phyloP scores from a whole-genome alignment of 2,797 vertebrate genomes.

The Brachyalestes nurse region DNA sequence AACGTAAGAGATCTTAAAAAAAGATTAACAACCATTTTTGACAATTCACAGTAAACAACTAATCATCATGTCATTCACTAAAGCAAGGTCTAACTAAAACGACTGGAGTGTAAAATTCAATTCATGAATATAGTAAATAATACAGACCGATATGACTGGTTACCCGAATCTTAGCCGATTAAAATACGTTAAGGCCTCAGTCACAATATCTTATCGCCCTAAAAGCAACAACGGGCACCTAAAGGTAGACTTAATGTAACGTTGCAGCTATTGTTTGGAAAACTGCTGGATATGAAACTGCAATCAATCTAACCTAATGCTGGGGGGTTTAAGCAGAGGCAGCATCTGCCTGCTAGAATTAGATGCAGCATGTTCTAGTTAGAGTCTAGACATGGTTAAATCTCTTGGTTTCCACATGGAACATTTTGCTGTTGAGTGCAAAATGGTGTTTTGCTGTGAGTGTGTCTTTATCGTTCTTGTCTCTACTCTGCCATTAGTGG shows the following conservation, averaged over 20 bases:
- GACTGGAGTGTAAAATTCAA: not conserved
- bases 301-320: constrained; percentile 7
- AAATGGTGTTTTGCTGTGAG: constrained; percentile 19
- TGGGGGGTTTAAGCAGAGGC: not conserved
- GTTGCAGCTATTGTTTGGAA: not conserved
- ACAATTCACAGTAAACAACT: not conserved
- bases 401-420: not conserved
- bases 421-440: constrained; percentile 30
- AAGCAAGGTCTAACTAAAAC: not conserved
- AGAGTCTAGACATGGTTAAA: not conserved
- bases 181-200: not conserved
- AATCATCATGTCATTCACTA: not conserved
- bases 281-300: not conserved
- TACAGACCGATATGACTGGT: not conserved
- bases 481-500: too few species aligned
- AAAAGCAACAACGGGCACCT: not conserved
- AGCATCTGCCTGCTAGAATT: constrained; percentile 10
- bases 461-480: not conserved
- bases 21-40: not conserved
- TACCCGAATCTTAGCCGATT: not conserved
- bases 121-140: not conserved
- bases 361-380: constrained; percentile 21
- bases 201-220: not conserved
- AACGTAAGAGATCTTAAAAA: not conserved
- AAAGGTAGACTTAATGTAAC: not conserved